Conservation (phyloP, 2,888 invertebrate species). For the Hylaea fasciaria region DNA sequence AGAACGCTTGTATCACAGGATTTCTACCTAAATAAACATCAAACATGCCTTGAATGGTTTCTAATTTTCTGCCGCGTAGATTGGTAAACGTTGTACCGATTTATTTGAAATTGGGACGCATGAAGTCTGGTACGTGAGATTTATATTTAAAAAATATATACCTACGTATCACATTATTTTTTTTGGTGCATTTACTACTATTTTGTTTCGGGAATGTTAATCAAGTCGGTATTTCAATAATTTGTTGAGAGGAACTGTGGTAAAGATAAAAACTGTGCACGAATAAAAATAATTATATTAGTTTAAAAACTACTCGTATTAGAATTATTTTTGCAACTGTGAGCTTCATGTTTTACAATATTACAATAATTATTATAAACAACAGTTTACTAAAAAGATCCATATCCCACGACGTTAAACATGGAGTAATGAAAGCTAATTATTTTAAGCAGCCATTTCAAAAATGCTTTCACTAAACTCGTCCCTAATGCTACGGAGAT, state of each 20-base stretch:
- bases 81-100: conserved; percentile 18
- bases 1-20: conserved; percentile 17
- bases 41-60: conserved; percentile 26
- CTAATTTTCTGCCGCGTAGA: conserved; percentile 24
- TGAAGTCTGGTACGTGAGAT: neutral
- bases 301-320: no score
- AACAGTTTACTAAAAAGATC: neutral
- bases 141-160: neutral
- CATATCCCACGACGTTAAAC: neutral
- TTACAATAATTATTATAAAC: no score
- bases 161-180: no score
- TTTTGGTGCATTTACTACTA: no score
- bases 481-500: neutral
- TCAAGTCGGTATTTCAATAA: no score
- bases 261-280: no score
- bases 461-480: neutral
- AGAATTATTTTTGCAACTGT: no score
- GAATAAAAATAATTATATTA: no score
- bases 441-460: neutral
- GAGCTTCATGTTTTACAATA: no score
- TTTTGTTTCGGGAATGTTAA: no score
- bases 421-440: no score
- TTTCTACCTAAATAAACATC: conserved; percentile 34
- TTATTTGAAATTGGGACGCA: conserved; percentile 6
- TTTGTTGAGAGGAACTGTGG: no score